Conservation (phyloP, 2,797 vertebrate genomes). For the Acipenser transmontanus region DNA sequence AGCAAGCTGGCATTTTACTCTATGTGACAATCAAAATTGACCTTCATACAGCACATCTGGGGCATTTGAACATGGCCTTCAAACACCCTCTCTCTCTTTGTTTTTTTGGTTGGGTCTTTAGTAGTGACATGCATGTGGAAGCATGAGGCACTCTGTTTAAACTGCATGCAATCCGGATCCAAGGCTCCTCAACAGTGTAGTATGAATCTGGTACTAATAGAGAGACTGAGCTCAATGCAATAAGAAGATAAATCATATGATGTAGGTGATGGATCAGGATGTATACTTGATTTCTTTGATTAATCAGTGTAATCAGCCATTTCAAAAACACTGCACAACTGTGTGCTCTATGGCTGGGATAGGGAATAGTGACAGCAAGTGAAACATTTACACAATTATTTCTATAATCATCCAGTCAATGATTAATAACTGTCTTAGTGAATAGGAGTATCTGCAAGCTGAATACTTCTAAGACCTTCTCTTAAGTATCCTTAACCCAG, state of each 20-base stretch:
- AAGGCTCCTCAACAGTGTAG: too few relatives aligned
- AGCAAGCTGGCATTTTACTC: too few relatives aligned
- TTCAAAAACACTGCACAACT: neutral
- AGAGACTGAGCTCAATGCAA: neutral
- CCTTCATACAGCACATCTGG: too few relatives aligned
- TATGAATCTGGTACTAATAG: too few relatives aligned
- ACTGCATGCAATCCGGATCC: too few relatives aligned
- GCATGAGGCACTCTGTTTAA: too few relatives aligned
- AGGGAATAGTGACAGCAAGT: constrained; percentile 22
- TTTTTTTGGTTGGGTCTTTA: too few relatives aligned
- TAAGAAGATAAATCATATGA: neutral
- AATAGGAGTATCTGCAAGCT: constrained; percentile 45
- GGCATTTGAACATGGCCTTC: too few relatives aligned
- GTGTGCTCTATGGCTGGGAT: neutral
- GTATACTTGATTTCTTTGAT: neutral
- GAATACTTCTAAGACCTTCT: constrained; percentile 47
- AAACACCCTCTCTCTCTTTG: too few relatives aligned
- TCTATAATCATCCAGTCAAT: constrained; percentile 44
- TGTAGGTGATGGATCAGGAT: neutral
- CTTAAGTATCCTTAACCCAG: constrained; percentile 42
- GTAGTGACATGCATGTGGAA: too few relatives aligned
- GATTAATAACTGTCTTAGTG: constrained; percentile 48
- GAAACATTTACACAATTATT: constrained; percentile 41
- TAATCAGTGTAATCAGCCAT: neutral
- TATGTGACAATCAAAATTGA: too few relatives aligned